Conservation (phyloP, 2,797 vertebrate genomes). For the Rousettus madagascariensis region DNA sequence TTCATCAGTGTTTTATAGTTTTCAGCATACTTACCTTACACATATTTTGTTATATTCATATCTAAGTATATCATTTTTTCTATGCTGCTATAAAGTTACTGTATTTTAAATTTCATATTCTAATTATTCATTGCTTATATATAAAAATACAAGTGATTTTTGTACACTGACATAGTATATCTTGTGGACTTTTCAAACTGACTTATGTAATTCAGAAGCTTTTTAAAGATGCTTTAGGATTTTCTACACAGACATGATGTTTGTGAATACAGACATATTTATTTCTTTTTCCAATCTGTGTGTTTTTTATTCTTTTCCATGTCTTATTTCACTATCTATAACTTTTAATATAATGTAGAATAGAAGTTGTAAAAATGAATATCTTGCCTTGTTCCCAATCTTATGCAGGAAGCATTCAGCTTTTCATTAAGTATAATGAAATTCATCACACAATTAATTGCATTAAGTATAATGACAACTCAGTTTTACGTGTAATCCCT, state of each 20-base stretch:
- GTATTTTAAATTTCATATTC: background rate
- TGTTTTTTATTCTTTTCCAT: background rate
- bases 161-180: background rate
- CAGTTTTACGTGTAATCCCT: background rate
- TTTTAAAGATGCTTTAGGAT: background rate
- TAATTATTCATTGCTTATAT: background rate
- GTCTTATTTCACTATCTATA: background rate
- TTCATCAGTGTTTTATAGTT: background rate
- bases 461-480: background rate
- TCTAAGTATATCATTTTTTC: background rate
- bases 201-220: background rate
- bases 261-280: background rate
- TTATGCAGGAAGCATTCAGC: background rate
- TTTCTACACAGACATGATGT: background rate
- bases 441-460: too few relatives aligned
- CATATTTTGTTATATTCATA: background rate
- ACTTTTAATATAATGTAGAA: background rate
- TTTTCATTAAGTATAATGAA: background rate
- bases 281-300: background rate
- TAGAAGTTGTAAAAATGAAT: background rate
- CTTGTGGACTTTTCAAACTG: background rate
- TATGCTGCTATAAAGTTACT: background rate
- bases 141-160: background rate
- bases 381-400: background rate
- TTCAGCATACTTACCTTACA: background rate